These are phyloP conservation scores for Calliopum simillimum DNA, from an alignment of 2,888 invertebrate species.

Conservation along the genomic window DNA sequence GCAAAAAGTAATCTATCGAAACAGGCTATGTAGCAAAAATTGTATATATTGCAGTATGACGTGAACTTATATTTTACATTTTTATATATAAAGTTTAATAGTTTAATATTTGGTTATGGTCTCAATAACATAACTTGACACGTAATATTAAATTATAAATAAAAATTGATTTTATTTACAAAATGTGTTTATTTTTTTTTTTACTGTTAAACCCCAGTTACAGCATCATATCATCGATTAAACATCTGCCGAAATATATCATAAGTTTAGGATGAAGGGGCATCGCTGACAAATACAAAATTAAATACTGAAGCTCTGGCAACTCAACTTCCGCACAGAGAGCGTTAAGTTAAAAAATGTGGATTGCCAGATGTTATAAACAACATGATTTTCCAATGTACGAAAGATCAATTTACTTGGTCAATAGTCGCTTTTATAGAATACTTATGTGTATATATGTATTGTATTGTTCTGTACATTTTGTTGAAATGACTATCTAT, in stretches of 20 bases:
- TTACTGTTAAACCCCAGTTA: constrained; percentile 70
- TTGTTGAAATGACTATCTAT: too few species aligned
- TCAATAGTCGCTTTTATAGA: too few species aligned
- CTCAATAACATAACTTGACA: neutral
- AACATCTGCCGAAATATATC: constrained; percentile 88
- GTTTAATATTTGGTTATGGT: neutral
- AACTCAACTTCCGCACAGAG: too few species aligned
- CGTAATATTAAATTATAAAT: neutral
- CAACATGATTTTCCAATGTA: too few species aligned
- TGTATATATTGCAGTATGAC: constrained; percentile 15
- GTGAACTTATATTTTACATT: constrained; percentile 8
- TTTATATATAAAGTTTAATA: neutral
- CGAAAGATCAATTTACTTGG: too few species aligned
- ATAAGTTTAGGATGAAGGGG: constrained; percentile 79
- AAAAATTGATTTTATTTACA: neutral
- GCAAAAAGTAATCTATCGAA: constrained; percentile 36
- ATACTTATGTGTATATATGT: too few species aligned
- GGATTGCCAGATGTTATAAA: too few species aligned
- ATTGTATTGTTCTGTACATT: too few species aligned
- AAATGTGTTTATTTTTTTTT: constrained; percentile 3
- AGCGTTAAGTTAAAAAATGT: too few species aligned
- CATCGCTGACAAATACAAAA: neutral
- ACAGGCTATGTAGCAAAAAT: constrained; percentile 15
- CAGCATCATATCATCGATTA: constrained; percentile 88
- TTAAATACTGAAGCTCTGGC: too few species aligned